Conservation (phyloP, 1,140 invertebrate species). For the Hirudo medicinalis region DNA sequence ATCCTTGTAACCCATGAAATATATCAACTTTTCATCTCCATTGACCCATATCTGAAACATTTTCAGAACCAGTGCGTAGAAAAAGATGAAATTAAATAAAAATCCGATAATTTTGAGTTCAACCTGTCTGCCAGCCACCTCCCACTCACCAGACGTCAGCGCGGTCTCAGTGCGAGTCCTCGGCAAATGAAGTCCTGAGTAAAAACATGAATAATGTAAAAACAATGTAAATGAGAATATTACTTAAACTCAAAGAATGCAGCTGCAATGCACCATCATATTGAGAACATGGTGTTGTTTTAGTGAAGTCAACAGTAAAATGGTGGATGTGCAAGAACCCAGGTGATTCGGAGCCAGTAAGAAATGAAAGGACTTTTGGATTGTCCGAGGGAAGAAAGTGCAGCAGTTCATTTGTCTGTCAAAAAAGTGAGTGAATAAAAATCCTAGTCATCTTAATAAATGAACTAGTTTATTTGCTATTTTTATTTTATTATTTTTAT, state of each 20-base stretch:
- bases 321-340: constrained; percentile 82
- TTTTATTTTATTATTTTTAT: no score
- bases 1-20: constrained; percentile 43
- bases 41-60: constrained; percentile 41
- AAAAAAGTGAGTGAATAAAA: no score
- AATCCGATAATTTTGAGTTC: neutral
- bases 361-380: no score
- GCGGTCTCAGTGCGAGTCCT: neutral
- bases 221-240: neutral
- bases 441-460: no score
- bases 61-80: neutral
- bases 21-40: constrained; percentile 37
- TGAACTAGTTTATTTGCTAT: no score
- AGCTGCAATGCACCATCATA: neutral
- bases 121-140: constrained; percentile 4
- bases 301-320: constrained; percentile 41
- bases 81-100: neutral
- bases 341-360: constrained; percentile 67
- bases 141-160: constrained; percentile 1
- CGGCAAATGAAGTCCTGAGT: neutral
- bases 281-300: neutral
- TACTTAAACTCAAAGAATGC: neutral
- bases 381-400: no score
- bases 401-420: no score
- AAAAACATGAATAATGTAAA: neutral